Percentiles rank a stretch among this genome's conserved stretches.
Conservation (phyloP, 2,888 invertebrate species). For the Eupithecia abbreviata region DNA sequence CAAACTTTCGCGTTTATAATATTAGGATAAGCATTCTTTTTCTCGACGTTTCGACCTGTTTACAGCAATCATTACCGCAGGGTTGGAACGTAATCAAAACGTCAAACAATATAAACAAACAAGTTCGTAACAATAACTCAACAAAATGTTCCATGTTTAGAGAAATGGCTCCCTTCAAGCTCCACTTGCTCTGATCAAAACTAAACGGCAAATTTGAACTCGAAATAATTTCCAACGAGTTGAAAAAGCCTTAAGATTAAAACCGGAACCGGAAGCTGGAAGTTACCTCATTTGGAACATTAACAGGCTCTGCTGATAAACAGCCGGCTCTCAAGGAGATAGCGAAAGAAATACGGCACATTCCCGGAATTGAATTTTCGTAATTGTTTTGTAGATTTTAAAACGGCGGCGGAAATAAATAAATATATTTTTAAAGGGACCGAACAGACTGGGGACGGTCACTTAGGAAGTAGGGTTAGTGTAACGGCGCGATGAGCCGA, state of each 20-base stretch:
- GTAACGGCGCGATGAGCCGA: not conserved
- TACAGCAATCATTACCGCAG: not conserved
- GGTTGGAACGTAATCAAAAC: not conserved
- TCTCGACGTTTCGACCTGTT: not conserved
- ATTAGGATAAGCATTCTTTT: too few relatives aligned
- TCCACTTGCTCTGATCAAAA: conserved; percentile 11
- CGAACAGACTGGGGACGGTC: not conserved
- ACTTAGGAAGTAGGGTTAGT: not conserved
- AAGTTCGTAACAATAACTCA: not conserved
- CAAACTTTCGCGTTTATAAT: too few relatives aligned
- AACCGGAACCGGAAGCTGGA: conserved; percentile 34
- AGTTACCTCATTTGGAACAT: conserved; percentile 37
- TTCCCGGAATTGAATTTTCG: conserved; percentile 11
- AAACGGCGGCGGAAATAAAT: not conserved
- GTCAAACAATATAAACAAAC: not conserved
- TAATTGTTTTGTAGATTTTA: conserved; percentile 5
- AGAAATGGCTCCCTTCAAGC: not conserved
- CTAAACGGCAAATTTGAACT: conserved; percentile 24
- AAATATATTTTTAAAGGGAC: not conserved
- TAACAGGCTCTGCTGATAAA: conserved; percentile 38
- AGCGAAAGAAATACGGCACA: conserved; percentile 21
- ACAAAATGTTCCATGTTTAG: not conserved
- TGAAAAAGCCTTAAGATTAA: conserved; percentile 29
- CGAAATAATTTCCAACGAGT: conserved; percentile 32
- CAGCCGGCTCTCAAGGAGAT: conserved; percentile 35